phyloP scores from a whole-genome alignment of 2,113 vertebrate genomes.

The Ahaetulla prasina region DNA sequence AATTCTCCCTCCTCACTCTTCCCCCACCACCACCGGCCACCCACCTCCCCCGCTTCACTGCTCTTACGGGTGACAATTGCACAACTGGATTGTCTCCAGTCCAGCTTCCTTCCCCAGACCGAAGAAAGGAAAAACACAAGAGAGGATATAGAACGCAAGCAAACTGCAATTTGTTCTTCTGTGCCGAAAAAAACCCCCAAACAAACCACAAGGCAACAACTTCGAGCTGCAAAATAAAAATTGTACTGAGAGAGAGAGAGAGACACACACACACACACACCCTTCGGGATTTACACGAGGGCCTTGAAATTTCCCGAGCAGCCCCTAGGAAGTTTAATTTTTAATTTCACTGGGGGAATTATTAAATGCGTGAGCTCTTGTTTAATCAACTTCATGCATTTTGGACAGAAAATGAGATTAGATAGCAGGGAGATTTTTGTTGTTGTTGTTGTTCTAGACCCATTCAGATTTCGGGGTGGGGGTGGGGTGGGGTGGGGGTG shows the following conservation, averaged over 20 bases:
- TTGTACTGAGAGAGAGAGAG: neutral
- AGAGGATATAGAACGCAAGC: neutral
- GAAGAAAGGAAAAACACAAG: constrained; percentile 27
- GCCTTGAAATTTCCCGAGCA: neutral
- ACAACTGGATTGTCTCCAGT: constrained; percentile 42
- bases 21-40: no score
- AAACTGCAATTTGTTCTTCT: neutral
- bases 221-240: neutral
- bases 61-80: constrained; percentile 56
- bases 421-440: neutral
- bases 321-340: neutral
- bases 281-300: neutral
- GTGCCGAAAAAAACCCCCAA: neutral
- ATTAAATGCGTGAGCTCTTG: neutral
- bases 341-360: neutral
- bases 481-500: no score
- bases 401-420: neutral
- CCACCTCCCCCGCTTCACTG: constrained; percentile 34
- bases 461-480: neutral
- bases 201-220: no score
- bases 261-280: neutral
- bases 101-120: constrained; percentile 42
- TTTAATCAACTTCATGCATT: neutral
- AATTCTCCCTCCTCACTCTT: neutral
- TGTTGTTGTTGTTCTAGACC: neutral